phyloP scores from a whole-genome alignment of 2,888 invertebrate genomes.

The Tetragonula carbonaria region DNA sequence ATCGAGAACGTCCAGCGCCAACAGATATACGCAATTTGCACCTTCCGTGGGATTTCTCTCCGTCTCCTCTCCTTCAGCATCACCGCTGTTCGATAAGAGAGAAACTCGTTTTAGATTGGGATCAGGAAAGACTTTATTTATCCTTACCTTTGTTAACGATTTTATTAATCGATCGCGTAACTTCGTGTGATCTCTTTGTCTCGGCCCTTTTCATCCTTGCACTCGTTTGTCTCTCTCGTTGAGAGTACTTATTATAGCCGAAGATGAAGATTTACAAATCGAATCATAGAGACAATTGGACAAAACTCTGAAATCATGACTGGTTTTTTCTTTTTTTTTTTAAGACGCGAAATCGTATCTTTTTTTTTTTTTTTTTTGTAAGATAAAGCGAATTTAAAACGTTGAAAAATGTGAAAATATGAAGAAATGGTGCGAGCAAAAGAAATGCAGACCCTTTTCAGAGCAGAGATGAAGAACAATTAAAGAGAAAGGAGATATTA shows the following conservation, averaged over 20 bases:
- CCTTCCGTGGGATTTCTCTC: conserved; percentile 11
- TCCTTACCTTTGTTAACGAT: neutral
- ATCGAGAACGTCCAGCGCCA: conserved; percentile 24
- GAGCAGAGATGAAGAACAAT: neutral
- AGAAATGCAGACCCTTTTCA: neutral
- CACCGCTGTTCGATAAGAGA: neutral
- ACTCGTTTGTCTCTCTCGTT: neutral
- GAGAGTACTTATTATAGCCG: neutral
- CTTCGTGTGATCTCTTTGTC: neutral
- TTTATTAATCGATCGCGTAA: no score
- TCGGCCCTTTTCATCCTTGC: neutral
- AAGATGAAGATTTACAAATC: neutral
- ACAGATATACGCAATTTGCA: conserved; percentile 5
- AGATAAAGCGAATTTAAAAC: neutral
- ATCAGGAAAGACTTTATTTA: neutral
- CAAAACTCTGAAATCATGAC: neutral
- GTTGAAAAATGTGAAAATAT: neutral
- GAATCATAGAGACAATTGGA: neutral
- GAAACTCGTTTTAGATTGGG: neutral
- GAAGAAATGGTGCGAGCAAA: neutral
- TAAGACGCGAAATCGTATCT: no score
- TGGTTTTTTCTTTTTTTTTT: neutral
- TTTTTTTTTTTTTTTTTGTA: neutral
- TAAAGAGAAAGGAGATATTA: neutral
- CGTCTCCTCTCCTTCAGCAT: neutral